phyloP scores from a whole-genome alignment of 1,140 invertebrate genomes.

The Hormaphis cornu region DNA sequence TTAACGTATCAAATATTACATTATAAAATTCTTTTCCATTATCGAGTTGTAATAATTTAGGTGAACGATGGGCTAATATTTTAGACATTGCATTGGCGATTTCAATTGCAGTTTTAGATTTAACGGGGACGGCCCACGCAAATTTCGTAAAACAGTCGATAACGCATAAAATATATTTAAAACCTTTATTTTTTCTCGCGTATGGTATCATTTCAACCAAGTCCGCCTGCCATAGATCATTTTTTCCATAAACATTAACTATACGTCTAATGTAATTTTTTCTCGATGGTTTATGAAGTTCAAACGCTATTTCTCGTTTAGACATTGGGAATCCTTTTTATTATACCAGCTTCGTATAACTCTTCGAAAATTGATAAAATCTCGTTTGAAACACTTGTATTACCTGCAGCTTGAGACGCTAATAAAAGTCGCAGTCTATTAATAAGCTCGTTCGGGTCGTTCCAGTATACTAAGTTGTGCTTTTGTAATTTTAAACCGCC shows the following conservation, averaged over 20 bases:
- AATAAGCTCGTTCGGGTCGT: slow-evolving; percentile 42
- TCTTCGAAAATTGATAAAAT: slow-evolving; percentile 43
- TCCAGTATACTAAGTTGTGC: slow-evolving; percentile 42
- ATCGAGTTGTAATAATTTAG: slow-evolving; percentile 32
- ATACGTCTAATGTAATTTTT: slow-evolving; percentile 33
- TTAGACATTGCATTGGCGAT: slow-evolving; percentile 35
- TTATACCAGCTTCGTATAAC: slow-evolving; percentile 36
- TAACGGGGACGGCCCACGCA: slow-evolving; percentile 43
- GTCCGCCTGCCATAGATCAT: slow-evolving; percentile 36
- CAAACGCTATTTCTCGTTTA: neutral
- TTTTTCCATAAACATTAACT: slow-evolving; percentile 33
- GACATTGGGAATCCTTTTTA: neutral
- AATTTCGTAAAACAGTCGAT: slow-evolving; percentile 46
- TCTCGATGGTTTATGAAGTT: slow-evolving; percentile 35
- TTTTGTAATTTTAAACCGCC: no score
- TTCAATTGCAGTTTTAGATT: slow-evolving; percentile 43
- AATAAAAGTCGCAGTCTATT: slow-evolving; percentile 40
- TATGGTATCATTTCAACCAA: slow-evolving; percentile 39
- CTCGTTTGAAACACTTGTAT: slow-evolving; percentile 41
- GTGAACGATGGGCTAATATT: slow-evolving; percentile 35
- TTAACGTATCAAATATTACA: slow-evolving; percentile 38
- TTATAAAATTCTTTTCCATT: slow-evolving; percentile 40
- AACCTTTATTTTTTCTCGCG: slow-evolving; percentile 41
- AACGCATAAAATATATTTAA: slow-evolving; percentile 44
- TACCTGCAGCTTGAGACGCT: slow-evolving; percentile 41